A percentile compares a stretch with the other conserved stretches of the same genome.
phyloP scores from a whole-genome alignment of 2,888 invertebrate species.

The Drosophila neotestacea region DNA sequence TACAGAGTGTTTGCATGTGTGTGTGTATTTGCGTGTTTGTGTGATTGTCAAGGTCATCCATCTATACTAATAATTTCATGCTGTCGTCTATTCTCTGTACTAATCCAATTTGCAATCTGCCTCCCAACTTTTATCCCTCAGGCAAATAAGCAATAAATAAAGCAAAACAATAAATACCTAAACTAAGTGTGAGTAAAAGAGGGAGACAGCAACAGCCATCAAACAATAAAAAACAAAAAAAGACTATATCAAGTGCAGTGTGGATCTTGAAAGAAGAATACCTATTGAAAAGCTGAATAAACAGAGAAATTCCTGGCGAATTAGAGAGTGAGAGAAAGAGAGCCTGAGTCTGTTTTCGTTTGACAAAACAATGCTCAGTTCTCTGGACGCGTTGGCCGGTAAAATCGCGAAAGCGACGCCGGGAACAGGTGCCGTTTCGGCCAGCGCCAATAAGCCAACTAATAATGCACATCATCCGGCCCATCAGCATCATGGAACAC shows the following conservation, averaged over 20 bases:
- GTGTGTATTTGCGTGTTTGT: slow-evolving; percentile 15
- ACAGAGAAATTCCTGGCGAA: neutral
- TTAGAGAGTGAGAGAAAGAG: neutral
- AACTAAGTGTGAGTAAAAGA: slow-evolving; percentile 23
- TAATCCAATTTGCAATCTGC: slow-evolving; percentile 77
- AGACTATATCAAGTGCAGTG: neutral
- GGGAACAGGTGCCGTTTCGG: slow-evolving; percentile 86
- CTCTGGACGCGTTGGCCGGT: slow-evolving; percentile 94
- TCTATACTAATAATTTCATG: slow-evolving; percentile 63
- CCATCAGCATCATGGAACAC: slow-evolving; percentile 62
- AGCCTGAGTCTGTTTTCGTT: neutral
- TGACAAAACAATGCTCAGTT: slow-evolving; percentile 89
- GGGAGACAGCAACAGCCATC: slow-evolving; percentile 4
- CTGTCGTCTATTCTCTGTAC: slow-evolving; percentile 61
- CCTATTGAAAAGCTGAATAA: neutral
- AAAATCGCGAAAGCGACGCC: slow-evolving; percentile 91
- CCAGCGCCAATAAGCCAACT: slow-evolving; percentile 75
- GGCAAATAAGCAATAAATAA: slow-evolving; percentile 70
- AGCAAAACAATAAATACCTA: slow-evolving; percentile 27
- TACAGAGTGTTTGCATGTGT: slow-evolving; percentile 5
- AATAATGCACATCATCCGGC: slow-evolving; percentile 61
- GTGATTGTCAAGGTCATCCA: slow-evolving; percentile 51
- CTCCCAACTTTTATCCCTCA: slow-evolving; percentile 80
- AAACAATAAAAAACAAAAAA: neutral
- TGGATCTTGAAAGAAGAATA: neutral